These are phyloP conservation scores for Bemisia tabaci DNA, from an alignment of 1,140 invertebrate species.

Conservation along the genomic window DNA sequence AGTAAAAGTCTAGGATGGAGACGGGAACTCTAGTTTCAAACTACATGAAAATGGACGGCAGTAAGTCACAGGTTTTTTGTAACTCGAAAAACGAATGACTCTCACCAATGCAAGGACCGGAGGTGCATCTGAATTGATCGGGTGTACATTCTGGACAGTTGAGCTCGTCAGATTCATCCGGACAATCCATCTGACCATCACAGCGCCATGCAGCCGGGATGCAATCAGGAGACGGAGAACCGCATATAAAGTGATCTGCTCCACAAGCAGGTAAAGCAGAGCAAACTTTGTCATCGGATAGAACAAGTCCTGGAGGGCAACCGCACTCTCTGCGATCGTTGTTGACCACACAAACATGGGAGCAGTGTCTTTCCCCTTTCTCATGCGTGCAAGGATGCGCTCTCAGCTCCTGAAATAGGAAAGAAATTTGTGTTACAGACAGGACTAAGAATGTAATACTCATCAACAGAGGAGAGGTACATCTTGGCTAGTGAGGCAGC, in stretches of 20 bases:
- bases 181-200: slow-evolving; percentile 70
- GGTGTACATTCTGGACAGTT: slow-evolving; percentile 47
- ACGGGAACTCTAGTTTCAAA: no score
- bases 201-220: slow-evolving; percentile 74
- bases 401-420: slow-evolving; percentile 20
- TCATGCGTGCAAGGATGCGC: slow-evolving; percentile 30
- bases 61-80: no score
- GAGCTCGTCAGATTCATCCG: slow-evolving; percentile 64
- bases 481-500: no score
- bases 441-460: no score
- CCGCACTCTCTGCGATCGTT: slow-evolving; percentile 43
- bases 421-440: slow-evolving; percentile 8
- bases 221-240: slow-evolving; percentile 44
- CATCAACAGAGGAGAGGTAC: no score
- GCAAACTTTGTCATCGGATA: slow-evolving; percentile 57
- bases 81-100: no score
- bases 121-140: slow-evolving; percentile 54
- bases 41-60: no score
- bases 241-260: slow-evolving; percentile 62
- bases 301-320: slow-evolving; percentile 57
- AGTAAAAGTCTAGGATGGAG: no score
- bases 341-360: slow-evolving; percentile 52
- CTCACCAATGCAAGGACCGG: slow-evolving; percentile 55
- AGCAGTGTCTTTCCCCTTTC: slow-evolving; percentile 39
- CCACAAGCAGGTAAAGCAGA: slow-evolving; percentile 56